Conservation (phyloP, 2,113 vertebrate species). For the Condylura cristata region DNA sequence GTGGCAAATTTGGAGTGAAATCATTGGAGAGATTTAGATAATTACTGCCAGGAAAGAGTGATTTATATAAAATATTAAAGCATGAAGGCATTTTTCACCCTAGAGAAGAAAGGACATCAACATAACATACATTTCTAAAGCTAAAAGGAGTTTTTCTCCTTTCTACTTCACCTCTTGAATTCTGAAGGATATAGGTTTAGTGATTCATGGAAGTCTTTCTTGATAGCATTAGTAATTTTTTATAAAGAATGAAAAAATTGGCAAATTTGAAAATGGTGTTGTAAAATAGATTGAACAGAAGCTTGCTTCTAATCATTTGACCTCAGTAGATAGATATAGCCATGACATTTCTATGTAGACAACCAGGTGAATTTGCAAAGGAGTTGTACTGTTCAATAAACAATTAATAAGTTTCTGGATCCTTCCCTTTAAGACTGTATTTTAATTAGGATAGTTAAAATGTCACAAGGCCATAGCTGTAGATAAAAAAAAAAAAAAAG, state of each 20-base stretch:
- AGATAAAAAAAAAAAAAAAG: not conserved
- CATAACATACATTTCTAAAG: not conserved
- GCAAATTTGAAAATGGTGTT: not conserved
- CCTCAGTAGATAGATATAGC: not conserved
- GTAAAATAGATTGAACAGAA: not conserved
- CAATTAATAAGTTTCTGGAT: not conserved
- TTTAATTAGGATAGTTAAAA: not conserved
- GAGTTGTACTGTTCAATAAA: not conserved
- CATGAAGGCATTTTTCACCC: not conserved
- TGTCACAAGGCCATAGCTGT: not conserved
- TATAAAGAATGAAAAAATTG: not conserved
- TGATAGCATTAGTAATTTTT: not conserved
- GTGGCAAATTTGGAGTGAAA: not conserved
- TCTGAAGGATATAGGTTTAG: not conserved
- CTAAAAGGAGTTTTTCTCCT: not conserved
- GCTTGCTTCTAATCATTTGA: not conserved
- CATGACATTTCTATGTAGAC: not conserved
- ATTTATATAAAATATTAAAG: not conserved
- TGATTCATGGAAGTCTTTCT: not conserved
- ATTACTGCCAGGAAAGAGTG: not conserved
- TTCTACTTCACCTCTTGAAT: not conserved
- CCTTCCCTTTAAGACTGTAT: not conserved
- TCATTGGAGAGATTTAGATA: not conserved
- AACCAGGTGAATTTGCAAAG: not conserved
- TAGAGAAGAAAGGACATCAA: not conserved